These are phyloP conservation scores for Pachypsylla venusta DNA, from an alignment of 1,140 invertebrate species.

Conservation along the genomic window DNA sequence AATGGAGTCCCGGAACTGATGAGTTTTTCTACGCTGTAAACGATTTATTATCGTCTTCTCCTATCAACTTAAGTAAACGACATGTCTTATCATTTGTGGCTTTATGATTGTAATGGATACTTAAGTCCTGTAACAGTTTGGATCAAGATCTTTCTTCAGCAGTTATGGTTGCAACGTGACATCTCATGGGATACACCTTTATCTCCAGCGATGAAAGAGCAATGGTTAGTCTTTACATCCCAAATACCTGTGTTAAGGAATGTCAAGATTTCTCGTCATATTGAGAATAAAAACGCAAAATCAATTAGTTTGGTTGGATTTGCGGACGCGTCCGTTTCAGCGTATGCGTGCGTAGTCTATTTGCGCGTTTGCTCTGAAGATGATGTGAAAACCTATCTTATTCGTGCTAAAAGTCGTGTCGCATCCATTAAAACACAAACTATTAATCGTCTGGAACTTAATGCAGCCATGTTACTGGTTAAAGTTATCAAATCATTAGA, in stretches of 20 bases:
- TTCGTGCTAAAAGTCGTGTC: not conserved
- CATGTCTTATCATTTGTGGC: not conserved
- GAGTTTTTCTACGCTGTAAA: conserved; percentile 3
- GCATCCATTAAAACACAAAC: not conserved
- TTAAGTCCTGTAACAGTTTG: not conserved
- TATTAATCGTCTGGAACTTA: not conserved
- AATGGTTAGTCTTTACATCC: conserved; percentile 20
- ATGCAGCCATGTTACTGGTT: not conserved
- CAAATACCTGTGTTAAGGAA: conserved; percentile 15
- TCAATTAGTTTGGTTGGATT: conserved; percentile 3
- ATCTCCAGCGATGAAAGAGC: conserved; percentile 17
- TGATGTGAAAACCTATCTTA: conserved; percentile 15
- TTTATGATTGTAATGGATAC: too few relatives aligned
- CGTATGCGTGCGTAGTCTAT: conserved; percentile 10
- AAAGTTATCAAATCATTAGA: not conserved
- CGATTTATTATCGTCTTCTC: not conserved
- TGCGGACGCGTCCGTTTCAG: conserved; percentile 9
- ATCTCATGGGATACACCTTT: conserved; percentile 30
- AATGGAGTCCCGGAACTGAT: conserved; percentile 9
- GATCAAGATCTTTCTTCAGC: not conserved
- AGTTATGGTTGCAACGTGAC: not conserved
- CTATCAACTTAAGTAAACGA: not conserved
- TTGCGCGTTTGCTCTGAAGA: not conserved
- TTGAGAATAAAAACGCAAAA: conserved; percentile 2
- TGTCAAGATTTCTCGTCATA: conserved; percentile 19